Evolutionary conservation across 2,797 vertebrate species (phyloP).

Genomic region (Arctocebus calabarensis): DNA sequence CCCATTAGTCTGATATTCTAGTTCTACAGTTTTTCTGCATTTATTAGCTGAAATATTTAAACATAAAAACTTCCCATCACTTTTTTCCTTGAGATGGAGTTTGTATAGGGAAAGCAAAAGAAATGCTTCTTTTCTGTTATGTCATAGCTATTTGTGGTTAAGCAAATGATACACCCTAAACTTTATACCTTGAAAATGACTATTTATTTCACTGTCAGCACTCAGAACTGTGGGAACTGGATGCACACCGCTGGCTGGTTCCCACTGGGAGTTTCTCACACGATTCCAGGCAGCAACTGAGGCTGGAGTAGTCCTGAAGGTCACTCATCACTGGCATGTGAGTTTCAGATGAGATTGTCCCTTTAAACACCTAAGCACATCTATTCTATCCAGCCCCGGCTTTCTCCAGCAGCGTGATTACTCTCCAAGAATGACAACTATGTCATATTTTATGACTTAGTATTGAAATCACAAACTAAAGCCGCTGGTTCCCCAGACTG

Average conservation of each 20-base stretch:
- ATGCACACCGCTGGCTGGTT: neutral
- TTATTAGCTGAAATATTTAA: neutral
- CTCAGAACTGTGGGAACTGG: neutral
- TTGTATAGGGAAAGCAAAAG: neutral
- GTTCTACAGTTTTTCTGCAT: neutral
- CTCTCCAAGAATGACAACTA: neutral
- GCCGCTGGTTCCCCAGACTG: fast-evolving
- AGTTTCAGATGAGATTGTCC: neutral
- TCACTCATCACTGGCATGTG: neutral
- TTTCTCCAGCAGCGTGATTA: neutral
- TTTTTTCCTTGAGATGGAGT: neutral
- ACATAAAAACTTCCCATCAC: neutral
- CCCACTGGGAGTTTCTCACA: neutral
- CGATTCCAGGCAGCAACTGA: neutral
- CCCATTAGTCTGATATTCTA: neutral
- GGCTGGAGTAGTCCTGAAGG: neutral
- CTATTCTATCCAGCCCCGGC: neutral
- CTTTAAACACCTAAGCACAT: neutral
- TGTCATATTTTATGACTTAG: neutral
- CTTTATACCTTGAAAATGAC: neutral
- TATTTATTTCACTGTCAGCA: neutral
- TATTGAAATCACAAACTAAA: neutral
- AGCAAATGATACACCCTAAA: neutral
- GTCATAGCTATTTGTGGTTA: neutral
- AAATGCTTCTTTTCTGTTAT: neutral